phyloP scores from a whole-genome alignment of 2,113 vertebrate genomes.

The Empidonax alnorum region DNA sequence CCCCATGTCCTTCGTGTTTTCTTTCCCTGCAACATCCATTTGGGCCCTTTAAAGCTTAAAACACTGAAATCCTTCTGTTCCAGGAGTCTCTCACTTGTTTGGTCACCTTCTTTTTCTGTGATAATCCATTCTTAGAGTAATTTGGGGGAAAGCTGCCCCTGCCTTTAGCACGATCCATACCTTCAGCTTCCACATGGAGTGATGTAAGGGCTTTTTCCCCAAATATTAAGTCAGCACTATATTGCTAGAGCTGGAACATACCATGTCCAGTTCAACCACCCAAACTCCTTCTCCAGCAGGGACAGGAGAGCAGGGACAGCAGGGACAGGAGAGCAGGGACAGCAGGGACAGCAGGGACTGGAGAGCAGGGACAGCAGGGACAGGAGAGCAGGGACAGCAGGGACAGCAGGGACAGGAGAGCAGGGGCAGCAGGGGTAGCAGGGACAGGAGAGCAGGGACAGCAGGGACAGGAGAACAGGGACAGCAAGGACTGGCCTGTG shows the following conservation, averaged over 20 bases:
- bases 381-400: not conserved
- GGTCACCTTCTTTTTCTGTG: not conserved
- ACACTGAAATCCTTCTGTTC: not conserved
- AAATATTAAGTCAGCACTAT: too few species aligned
- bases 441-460: not conserved
- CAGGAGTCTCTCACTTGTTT: not conserved
- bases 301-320: not conserved
- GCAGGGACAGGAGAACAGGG: not conserved
- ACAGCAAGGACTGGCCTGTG: not conserved
- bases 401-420: not conserved
- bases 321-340: not conserved
- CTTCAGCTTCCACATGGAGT: not conserved
- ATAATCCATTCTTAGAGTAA: not conserved
- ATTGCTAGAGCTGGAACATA: not conserved
- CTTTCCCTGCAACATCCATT: not conserved
- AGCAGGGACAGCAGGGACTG: not conserved
- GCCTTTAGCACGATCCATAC: not conserved
- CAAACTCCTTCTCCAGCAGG: not conserved
- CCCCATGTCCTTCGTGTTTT: not conserved
- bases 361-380: not conserved
- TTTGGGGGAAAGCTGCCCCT: not conserved
- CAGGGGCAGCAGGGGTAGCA: too few species aligned
- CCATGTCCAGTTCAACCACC: not conserved
- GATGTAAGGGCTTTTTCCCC: fast-evolving
- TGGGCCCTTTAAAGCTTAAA: not conserved